phyloP scores from a whole-genome alignment of 2,888 invertebrate genomes.

The Drosophila crucigera region DNA sequence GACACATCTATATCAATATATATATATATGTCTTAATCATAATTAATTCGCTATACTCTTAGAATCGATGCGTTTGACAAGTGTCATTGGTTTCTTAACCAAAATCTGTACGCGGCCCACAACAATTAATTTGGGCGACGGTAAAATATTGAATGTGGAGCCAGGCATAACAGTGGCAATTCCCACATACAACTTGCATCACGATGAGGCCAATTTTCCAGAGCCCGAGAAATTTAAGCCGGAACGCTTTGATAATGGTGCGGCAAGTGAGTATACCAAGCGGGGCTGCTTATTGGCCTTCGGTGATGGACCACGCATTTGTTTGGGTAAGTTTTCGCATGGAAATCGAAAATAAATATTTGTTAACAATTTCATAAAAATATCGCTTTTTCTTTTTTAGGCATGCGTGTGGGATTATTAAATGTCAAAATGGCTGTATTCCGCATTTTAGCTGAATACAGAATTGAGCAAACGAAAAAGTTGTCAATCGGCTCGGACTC shows the following conservation, averaged over 20 bases:
- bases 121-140: slow-evolving; percentile 62
- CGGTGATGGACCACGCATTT: slow-evolving; percentile 83
- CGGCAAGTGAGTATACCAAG: slow-evolving; percentile 64
- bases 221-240: slow-evolving; percentile 73
- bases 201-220: slow-evolving; percentile 68
- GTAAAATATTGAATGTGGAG: slow-evolving; percentile 60
- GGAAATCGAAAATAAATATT: neutral
- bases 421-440: slow-evolving; percentile 63
- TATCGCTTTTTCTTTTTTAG: slow-evolving; percentile 14
- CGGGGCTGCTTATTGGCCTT: slow-evolving; percentile 80
- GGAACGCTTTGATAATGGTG: slow-evolving; percentile 78
- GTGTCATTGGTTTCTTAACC: slow-evolving; percentile 62
- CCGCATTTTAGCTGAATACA: slow-evolving; percentile 60
- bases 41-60: neutral
- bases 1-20: neutral
- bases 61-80: slow-evolving; percentile 80
- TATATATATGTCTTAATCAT: too few relatives aligned
- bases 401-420: slow-evolving; percentile 65
- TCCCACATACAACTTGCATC: slow-evolving; percentile 80
- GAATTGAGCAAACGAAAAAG: slow-evolving; percentile 61
- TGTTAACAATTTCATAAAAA: neutral
- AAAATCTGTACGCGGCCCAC: slow-evolving; percentile 68
- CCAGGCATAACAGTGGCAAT: slow-evolving; percentile 75
- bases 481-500: slow-evolving; percentile 49
- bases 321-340: slow-evolving; percentile 69